These are phyloP conservation scores for Gephyroberyx darwinii DNA, from an alignment of 2,797 vertebrate genomes.

Conservation along the genomic window DNA sequence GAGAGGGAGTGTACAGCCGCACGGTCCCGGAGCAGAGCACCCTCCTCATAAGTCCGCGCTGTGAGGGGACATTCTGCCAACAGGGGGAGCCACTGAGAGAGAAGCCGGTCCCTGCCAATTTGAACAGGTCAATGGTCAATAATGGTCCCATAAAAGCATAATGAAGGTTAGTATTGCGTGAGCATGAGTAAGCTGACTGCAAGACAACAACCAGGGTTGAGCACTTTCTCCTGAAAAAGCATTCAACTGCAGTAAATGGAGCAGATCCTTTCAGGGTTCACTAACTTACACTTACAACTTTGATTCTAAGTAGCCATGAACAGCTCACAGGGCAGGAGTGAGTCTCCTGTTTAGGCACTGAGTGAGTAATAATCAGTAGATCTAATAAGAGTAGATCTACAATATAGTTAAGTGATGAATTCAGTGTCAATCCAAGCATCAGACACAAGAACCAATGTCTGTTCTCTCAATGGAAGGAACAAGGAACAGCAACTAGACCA, in stretches of 20 bases:
- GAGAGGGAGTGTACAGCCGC: constrained; percentile 89
- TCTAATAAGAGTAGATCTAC: background rate
- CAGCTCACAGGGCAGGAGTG: background rate
- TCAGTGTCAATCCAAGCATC: background rate
- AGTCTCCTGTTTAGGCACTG: background rate
- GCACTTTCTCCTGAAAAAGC: constrained; percentile 1
- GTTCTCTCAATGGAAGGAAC: background rate
- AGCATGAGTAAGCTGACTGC: background rate
- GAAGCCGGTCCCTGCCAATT: constrained; percentile 87
- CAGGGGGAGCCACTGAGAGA: constrained; percentile 93
- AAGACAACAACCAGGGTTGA: background rate
- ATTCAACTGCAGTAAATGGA: background rate
- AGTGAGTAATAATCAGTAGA: background rate
- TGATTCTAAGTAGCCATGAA: background rate
- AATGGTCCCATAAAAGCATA: background rate
- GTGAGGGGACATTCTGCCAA: constrained; percentile 89
- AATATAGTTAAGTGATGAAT: background rate
- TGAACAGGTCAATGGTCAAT: constrained; percentile 21
- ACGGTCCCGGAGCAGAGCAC: constrained; percentile 89
- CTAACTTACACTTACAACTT: background rate
- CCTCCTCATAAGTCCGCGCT: constrained; percentile 91
- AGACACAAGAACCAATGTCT: background rate
- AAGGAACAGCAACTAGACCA: background rate
- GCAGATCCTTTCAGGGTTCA: background rate
- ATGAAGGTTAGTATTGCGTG: background rate